phyloP scores from a whole-genome alignment of 2,888 invertebrate genomes.

The Amphipoea oculea region DNA sequence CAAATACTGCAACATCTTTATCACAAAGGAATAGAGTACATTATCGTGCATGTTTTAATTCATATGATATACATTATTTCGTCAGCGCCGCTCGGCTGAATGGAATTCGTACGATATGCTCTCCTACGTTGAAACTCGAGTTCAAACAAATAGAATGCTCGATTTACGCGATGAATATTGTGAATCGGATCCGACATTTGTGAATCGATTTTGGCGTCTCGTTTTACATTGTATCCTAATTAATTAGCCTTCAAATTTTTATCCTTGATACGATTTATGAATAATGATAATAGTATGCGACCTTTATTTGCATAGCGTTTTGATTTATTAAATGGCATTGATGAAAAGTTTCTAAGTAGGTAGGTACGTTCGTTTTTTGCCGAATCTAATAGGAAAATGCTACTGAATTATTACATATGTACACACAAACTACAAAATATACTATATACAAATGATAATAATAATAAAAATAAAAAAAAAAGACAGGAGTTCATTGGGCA shows the following conservation, averaged over 20 bases:
- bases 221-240: conserved; percentile 68
- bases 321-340: conserved; percentile 46
- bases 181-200: conserved; percentile 73
- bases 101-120: conserved; percentile 86
- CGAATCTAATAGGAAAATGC: not conserved
- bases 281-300: conserved; percentile 58
- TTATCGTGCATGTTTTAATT: conserved; percentile 67
- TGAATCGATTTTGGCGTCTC: conserved; percentile 68
- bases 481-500: too few species aligned
- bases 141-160: conserved; percentile 85
- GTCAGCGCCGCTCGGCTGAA: conserved; percentile 75
- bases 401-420: too few species aligned
- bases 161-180: conserved; percentile 80
- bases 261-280: conserved; percentile 55
- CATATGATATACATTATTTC: conserved; percentile 72
- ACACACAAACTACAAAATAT: too few species aligned
- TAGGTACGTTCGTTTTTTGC: conserved; percentile 15
- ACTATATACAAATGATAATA: too few species aligned
- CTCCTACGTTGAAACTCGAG: conserved; percentile 84
- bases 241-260: conserved; percentile 65
- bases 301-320: conserved; percentile 47
- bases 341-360: conserved; percentile 2
- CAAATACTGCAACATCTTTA: conserved; percentile 67
- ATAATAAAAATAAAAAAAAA: too few species aligned
- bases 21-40: conserved; percentile 69